Percentiles rank a stretch among this genome's conserved stretches.
Conservation (phyloP, 2,888 invertebrate species). For the Antheraea assamensis region DNA sequence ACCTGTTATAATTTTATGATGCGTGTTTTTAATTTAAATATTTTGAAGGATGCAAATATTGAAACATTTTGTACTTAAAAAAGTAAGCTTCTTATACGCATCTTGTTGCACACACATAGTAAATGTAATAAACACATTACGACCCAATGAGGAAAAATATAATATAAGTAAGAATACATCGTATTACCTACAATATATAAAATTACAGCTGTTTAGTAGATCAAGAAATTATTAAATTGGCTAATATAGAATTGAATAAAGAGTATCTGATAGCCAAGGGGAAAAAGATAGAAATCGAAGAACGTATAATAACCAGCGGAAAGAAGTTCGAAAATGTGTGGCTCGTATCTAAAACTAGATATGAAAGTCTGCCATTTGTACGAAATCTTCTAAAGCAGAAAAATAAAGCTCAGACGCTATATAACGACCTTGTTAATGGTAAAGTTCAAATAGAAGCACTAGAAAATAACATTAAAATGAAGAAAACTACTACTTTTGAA, state of each 20-base stretch:
- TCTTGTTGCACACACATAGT: too few relatives aligned
- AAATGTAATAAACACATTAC: too few relatives aligned
- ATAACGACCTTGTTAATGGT: slow-evolving; percentile 42
- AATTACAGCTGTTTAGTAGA: slow-evolving; percentile 52
- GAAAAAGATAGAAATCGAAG: slow-evolving; percentile 44
- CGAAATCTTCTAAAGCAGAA: slow-evolving; percentile 48
- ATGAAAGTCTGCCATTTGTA: slow-evolving; percentile 63
- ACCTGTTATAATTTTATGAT: too few relatives aligned
- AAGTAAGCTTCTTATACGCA: too few relatives aligned
- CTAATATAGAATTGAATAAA: slow-evolving; percentile 61
- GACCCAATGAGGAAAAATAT: too few relatives aligned
- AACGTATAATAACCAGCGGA: slow-evolving; percentile 50
- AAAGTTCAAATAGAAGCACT: slow-evolving; percentile 44
- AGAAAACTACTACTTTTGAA: slow-evolving; percentile 36
- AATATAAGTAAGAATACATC: too few relatives aligned
- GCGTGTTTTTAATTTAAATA: too few relatives aligned
- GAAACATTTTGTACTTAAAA: too few relatives aligned
- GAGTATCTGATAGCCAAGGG: slow-evolving; percentile 56
- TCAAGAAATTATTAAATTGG: slow-evolving; percentile 53
- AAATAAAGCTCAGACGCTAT: slow-evolving; percentile 40
- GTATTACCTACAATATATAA: background rate
- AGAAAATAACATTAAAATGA: slow-evolving; percentile 43
- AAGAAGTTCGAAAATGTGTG: slow-evolving; percentile 65
- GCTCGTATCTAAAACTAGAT: slow-evolving; percentile 55
- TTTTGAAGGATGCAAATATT: too few relatives aligned